Percentiles rank a stretch among this genome's conserved stretches.
Conservation (phyloP, 2,888 invertebrate species). For the Agriopis marginaria region DNA sequence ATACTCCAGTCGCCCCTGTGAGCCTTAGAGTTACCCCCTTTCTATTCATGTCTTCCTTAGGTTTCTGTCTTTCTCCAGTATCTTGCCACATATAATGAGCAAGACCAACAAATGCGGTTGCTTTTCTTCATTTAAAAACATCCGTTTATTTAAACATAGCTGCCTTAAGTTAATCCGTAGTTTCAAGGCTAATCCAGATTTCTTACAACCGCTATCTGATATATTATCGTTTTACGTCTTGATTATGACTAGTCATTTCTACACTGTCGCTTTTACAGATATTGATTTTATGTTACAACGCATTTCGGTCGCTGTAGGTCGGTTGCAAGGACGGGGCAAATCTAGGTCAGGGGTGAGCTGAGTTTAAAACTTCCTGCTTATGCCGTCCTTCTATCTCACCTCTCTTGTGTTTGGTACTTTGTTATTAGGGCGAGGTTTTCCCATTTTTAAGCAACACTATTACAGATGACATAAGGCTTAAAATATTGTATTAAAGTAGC, state of each 20-base stretch:
- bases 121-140: too few species aligned
- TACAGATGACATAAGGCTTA: too few species aligned
- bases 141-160: background rate
- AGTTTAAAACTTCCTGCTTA: slow-evolving; percentile 9
- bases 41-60: too few species aligned
- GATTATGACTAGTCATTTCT: slow-evolving; percentile 16
- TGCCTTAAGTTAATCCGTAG: background rate
- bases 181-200: background rate
- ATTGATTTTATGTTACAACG: slow-evolving; percentile 14
- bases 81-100: too few species aligned
- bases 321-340: slow-evolving; percentile 32
- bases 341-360: slow-evolving; percentile 30
- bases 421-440: too few species aligned
- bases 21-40: too few species aligned
- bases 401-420: background rate
- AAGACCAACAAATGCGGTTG: too few species aligned
- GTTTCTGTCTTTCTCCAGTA: too few species aligned
- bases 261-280: slow-evolving; percentile 1
- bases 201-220: slow-evolving; percentile 11
- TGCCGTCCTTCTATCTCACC: background rate
- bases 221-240: slow-evolving; percentile 13
- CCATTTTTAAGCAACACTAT: too few species aligned
- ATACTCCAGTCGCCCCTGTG: too few species aligned
- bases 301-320: slow-evolving; percentile 18
- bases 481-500: too few species aligned